Base-by-base conservation (phyloP, 2,113 vertebrate species). In the Micronisus gabar region DNA sequence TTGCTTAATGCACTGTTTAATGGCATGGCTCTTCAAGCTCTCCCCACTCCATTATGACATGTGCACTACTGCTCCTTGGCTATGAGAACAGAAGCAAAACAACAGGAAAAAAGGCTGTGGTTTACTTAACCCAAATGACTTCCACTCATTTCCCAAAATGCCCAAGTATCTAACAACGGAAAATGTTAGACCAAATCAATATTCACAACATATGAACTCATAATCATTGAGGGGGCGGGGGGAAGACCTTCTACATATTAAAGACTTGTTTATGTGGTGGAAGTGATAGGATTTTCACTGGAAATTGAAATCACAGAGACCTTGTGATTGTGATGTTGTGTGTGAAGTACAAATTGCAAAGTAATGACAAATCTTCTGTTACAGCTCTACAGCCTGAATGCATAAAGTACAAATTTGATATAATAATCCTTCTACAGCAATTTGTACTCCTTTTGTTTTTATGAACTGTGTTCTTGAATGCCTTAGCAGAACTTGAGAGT, bases 1-100 rank as follows among this genome's bases (percentile, higher is more conserved):
- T 73, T 91, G 95, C 93, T 97, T 97, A 97, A 97, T 97, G 97
- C 91, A 95, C 83, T 97, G 70, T 70, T 93, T 97, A 97, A 98
- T 97, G 82, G 94, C 73, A 84, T 11, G 7, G 81, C 93, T 96
- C 90, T 97, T 97, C 95, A 94, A 81, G 48, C n/a, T 81, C 7
- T 76, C 81, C 78, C 94, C 36, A 43, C 82, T 96, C 86, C 70
- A 96, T 97, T 96, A 95, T 36, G 5, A 50, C 86, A 80, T 66
- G 48, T 83, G 83, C 43, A 53, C 87, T 41, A 22, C 47, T 72
- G 66, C 85, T 95, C 79, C 94, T 97, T 87, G 72, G 38, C 55
- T 50, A 30, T 15, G 38, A 93, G 91, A 95, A 83, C 16, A 86
- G 70, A 93, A 87, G 9, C 47, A 94, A 96, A 98, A 81, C 74